Evolutionary conservation across 2,113 vertebrate genomes (phyloP), one percentile per base, ranked within the genome.

Genomic region (Leptocoma aspasia): DNA sequence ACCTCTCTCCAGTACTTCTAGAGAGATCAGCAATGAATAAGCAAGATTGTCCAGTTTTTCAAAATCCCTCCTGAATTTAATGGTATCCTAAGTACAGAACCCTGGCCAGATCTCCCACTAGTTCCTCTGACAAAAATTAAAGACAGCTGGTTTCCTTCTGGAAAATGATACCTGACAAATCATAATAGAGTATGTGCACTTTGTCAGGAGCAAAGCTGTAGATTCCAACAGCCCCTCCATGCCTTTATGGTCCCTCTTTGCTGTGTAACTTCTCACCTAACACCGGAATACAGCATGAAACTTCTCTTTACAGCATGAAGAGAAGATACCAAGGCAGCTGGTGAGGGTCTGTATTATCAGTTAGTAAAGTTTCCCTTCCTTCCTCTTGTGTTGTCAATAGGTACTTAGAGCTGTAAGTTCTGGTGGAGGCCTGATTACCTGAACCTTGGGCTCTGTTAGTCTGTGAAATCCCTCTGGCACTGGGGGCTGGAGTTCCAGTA

Each of bases 171-270:
- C 47, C 33, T 45, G 54, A 86, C 45, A 84, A 75, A 27, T 49
- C 52, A 20, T 22, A 28, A 23, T 0, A 35, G 57, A 52, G 15
- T 6, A 42, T 1, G 0, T 41, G 45, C 68, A 35, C 2, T 0
- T 21, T 27, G 56, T 21, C 69, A 89, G 72, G 54, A 91, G 57
- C 45, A 91, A 69, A 82, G 65, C 44, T 82, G 39, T 33, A 27
- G 35, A 15, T 68, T 42, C 64, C 73, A 68, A 2, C 3, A 60
- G 47, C 59, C 20, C 47, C 57, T n/a, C 45, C 37, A 3, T 5
- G 30, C 45, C 54, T 59, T 73, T 24, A 4, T 22, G 61, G 42
- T 23, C 49, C 23, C 45, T 49, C 50, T 76, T 79, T n/a, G 33
- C 77, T 50, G 31, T 9, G 11, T 12, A 17, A 44, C 26, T 27